Conservation (phyloP, 2,113 vertebrate species). For the Eira barbara region DNA sequence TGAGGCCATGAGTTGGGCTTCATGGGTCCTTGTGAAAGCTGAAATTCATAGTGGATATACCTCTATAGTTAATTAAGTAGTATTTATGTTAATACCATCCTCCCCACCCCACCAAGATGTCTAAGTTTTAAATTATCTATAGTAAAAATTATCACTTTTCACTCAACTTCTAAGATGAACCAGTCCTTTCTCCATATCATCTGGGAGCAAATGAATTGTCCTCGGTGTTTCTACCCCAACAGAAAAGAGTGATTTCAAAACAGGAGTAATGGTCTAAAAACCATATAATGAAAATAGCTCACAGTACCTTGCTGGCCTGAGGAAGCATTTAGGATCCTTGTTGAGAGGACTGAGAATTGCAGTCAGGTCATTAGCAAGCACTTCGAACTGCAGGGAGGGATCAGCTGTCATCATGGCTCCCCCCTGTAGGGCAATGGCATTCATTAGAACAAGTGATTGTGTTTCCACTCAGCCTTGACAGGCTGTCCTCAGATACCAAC, state of each 20-base stretch:
- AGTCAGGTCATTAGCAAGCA: neutral
- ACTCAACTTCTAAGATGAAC: neutral
- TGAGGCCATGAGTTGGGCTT: neutral
- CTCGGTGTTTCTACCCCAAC: neutral
- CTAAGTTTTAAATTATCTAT: neutral
- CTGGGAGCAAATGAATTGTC: neutral
- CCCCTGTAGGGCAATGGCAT: neutral
- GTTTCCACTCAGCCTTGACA: neutral
- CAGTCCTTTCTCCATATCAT: neutral
- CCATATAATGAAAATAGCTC: neutral
- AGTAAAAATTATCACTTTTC: neutral
- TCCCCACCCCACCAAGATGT: neutral
- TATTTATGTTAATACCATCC: neutral
- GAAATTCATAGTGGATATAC: neutral
- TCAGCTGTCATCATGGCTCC: neutral
- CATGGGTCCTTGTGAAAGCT: neutral
- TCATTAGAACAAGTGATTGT: neutral
- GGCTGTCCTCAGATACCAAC: slow-evolving; percentile 1
- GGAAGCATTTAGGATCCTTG: neutral
- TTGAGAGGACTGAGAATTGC: neutral
- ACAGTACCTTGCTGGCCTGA: neutral
- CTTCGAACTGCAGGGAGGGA: neutral
- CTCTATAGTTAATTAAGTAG: neutral
- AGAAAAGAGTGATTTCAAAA: neutral
- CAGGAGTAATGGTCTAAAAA: neutral